Evolutionary conservation across 2,888 invertebrate species (phyloP).

Genomic region (Chironomus tentans): DNA sequence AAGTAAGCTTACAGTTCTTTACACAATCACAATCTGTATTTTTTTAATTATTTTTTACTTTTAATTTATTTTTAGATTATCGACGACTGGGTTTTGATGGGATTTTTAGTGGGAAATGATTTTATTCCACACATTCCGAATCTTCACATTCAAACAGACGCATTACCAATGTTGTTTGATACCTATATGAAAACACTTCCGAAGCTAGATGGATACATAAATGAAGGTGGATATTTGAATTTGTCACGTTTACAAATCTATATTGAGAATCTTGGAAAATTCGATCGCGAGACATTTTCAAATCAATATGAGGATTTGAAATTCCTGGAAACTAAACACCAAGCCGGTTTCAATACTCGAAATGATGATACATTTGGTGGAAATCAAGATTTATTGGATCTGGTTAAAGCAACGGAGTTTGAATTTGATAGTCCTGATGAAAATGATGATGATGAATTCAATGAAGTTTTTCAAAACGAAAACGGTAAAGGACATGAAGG

Average conservation of each 20-base stretch:
- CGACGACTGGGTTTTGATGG: constrained; percentile 98
- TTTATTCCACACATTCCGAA: constrained; percentile 95
- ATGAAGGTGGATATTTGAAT: constrained; percentile 79
- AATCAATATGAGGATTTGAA: constrained; percentile 72
- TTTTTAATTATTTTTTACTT: too few species aligned
- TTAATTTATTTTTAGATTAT: constrained; percentile 42
- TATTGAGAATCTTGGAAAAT: constrained; percentile 61
- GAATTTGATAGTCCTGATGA: constrained; percentile 27
- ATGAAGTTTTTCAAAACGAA: not conserved
- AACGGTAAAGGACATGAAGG: constrained; percentile 34
- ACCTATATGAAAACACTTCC: constrained; percentile 83
- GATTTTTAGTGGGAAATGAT: constrained; percentile 95
- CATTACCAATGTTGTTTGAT: constrained; percentile 75
- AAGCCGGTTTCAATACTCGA: constrained; percentile 38
- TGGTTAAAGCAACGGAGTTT: constrained; percentile 52
- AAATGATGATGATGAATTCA: constrained; percentile 30
- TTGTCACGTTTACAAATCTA: constrained; percentile 77
- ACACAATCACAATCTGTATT: too few species aligned
- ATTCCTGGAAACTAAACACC: constrained; percentile 74
- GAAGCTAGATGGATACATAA: constrained; percentile 82
- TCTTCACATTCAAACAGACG: constrained; percentile 86
- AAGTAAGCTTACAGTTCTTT: constrained; percentile 43
- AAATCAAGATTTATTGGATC: constrained; percentile 50
- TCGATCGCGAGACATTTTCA: constrained; percentile 66
- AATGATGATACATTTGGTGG: constrained; percentile 45